Base-by-base conservation (phyloP, 2,113 vertebrate species). In the Sorex araneus region DNA sequence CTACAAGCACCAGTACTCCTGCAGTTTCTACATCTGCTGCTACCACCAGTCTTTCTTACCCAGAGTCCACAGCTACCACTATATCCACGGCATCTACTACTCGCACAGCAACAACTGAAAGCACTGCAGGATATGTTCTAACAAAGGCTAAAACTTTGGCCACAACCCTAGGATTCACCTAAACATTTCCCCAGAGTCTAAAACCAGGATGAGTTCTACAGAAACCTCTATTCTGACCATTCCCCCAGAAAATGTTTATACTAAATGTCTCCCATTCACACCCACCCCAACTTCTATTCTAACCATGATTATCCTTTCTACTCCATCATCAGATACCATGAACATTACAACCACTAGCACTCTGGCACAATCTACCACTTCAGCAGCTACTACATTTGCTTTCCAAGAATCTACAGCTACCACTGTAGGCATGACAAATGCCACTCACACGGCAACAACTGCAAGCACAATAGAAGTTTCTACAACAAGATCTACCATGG, bases 101-200 rank as follows among this genome's bases (percentile, higher is more conserved):
- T 63, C 69, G 18, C 32, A 73, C 70, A 25, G 10, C n/a, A 21
- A 40, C 34, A 66, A 30, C 64, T 47, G 0, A 2, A 0, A n/a
- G 30, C 9, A 30, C 8, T 15, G 27, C 25, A 13, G 27, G 2
- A 10, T 19, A 75, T 8, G 8, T 4, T 50, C 0, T 2, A 50
- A 50, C 5, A 10, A 50, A 12, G 2, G 9, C 47, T 50, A 5
- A 2, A 19, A 60, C 19, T 60, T 1, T 60, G 21, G 57, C 19
- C 19, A 60, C 18, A 3, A 75, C 18, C 0, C 30, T 18, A 57
- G 3, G 2, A 2, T 1, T 16, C 16, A 69, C 12, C 7, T 50
- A 4, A 3, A 7, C 7, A 34, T 19, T 13, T 25, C 77, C 3
- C 2, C 0, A 16, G 30, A 67, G n/a, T 1, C 0, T 8, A 21